Evolutionary conservation across 2,797 vertebrate species (phyloP).

Genomic region (Enteromius argenteus): DNA sequence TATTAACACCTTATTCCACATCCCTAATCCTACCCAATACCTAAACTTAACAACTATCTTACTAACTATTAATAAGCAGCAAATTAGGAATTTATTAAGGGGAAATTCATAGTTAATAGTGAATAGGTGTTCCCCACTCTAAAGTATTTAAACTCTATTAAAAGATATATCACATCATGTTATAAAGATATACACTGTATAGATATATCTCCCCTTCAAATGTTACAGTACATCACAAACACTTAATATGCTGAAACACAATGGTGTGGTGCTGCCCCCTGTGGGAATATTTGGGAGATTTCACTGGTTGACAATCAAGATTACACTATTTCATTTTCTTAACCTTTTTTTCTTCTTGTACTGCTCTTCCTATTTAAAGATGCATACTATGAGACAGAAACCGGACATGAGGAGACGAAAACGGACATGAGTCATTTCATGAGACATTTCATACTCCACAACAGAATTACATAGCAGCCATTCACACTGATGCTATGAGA

Average conservation of each 20-base stretch:
- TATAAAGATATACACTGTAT: too few species aligned
- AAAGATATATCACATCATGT: too few species aligned
- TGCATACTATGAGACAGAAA: not conserved
- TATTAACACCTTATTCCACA: too few species aligned
- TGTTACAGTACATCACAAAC: not conserved
- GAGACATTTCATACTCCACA: not conserved
- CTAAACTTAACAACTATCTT: too few species aligned
- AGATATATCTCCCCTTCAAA: not conserved
- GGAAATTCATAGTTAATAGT: too few species aligned
- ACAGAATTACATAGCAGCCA: not conserved
- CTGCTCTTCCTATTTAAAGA: not conserved
- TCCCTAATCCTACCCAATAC: too few species aligned
- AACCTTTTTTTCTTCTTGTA: not conserved
- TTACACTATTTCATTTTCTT: not conserved
- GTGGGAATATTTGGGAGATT: not conserved
- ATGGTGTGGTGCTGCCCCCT: not conserved
- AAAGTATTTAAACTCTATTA: too few species aligned
- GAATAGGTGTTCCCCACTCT: too few species aligned
- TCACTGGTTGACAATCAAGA: not conserved
- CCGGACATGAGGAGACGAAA: not conserved
- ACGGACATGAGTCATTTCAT: conserved; percentile 8
- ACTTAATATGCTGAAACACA: not conserved
- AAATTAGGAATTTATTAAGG: too few species aligned
- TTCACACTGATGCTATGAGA: not conserved
- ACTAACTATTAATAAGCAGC: too few species aligned